phyloP scores from a whole-genome alignment of 2,888 invertebrate species.

The Anticlea derivata region DNA sequence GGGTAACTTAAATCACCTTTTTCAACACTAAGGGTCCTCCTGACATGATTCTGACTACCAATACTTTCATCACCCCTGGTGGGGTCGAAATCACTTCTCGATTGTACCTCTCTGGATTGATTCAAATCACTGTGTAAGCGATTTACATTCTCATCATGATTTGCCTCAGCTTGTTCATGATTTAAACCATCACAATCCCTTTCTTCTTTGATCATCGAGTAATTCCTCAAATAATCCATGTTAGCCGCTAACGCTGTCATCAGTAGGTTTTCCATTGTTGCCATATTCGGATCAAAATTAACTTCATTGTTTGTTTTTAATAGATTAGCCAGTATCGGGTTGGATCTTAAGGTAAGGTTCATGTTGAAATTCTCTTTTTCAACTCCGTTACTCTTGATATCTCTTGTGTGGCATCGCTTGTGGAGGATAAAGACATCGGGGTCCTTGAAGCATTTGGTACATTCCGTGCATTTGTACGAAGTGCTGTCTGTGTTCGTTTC shows the following conservation, averaged over 20 bases:
- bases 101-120: not conserved
- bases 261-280: conserved; percentile 57
- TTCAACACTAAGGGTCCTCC: not conserved
- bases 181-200: conserved; percentile 14
- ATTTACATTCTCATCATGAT: not conserved
- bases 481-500: conserved; percentile 31
- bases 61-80: not conserved
- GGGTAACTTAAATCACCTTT: not conserved
- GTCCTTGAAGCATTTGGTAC: conserved; percentile 75
- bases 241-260: conserved; percentile 62
- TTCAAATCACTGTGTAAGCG: not conserved
- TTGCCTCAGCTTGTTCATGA: not conserved
- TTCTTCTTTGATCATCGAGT: conserved; percentile 43
- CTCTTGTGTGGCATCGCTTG: conserved; percentile 53
- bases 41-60: not conserved
- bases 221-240: conserved; percentile 65
- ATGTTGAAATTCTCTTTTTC: conserved; percentile 57
- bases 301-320: conserved; percentile 47
- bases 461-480: conserved; percentile 64
- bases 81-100: not conserved
- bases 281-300: conserved; percentile 47
- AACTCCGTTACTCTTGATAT: conserved; percentile 15
- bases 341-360: conserved; percentile 60
- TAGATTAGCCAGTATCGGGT: conserved; percentile 72
- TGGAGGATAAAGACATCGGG: conserved; percentile 71